Evolutionary conservation across 2,113 vertebrate species (phyloP), one percentile per base, ranked within the genome.

Genomic region (Limanda limanda): DNA sequence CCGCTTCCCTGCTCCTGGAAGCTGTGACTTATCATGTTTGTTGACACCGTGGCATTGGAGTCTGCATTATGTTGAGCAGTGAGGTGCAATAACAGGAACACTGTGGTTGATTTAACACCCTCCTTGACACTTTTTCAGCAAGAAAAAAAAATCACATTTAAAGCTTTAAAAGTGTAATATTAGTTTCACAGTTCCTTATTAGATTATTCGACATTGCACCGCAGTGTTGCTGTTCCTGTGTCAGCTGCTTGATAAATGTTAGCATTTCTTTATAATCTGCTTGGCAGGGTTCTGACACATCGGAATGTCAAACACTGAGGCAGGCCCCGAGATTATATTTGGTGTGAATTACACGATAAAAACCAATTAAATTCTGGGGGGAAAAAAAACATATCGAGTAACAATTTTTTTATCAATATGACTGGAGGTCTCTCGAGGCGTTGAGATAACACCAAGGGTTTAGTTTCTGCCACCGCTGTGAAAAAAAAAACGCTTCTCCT

Each of bases 401-500:
- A 9, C 51, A 3, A n/a, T n/a, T 27, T 51, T 45, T 45, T 45
- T 45, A 15, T 12, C 42, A 15, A 45, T 13, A 37, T 9, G 35
- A 14, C 47, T 51, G 47, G 17, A 13, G 40, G 40, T 23, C 69
- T 63, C 54, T 51, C 15, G 15, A 3, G 27, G 25, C 24, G 25
- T 59, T 37, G 56, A 25, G 63, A 58, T 74, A 71, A 66, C 78
- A 68, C 15, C 20, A 8, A 8, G 64, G 60, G 37, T 11, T 76
- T 65, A 23, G 70, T 58, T 59, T 89, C 67, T 83, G 67, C 64
- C 51, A 64, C 71, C 59, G 15, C 66, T 70, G 86, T 20, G 45
- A 37, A 37, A 81, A 37, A 35, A 81, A 55, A 83, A 68, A 74
- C 18, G 15, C 73, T 27, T 55, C 67, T n/a, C n/a, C 68, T 21